These are phyloP conservation scores for Parasteatoda lunata DNA, from an alignment of 2,888 invertebrate genomes.

Conservation along the genomic window DNA sequence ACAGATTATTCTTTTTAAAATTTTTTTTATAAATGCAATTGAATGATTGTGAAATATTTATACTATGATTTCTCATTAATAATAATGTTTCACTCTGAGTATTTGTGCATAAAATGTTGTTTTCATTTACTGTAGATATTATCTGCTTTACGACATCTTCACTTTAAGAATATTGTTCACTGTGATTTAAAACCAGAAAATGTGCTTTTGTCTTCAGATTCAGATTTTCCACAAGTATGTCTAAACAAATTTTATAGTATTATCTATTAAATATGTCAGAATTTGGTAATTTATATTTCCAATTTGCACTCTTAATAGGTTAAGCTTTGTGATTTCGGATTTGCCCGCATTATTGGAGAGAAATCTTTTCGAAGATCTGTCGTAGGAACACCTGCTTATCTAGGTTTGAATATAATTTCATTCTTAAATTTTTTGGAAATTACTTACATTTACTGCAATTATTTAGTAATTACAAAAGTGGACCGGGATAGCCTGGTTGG, in stretches of 20 bases:
- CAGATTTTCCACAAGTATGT: constrained; percentile 93
- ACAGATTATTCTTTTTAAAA: too few species aligned
- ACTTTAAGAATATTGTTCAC: constrained; percentile 98
- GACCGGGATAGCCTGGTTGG: too few species aligned
- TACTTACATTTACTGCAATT: too few species aligned
- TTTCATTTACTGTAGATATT: constrained; percentile 80
- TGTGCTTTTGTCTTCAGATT: constrained; percentile 93
- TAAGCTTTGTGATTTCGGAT: constrained; percentile 99
- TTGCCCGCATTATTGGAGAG: constrained; percentile 98
- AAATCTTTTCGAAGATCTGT: constrained; percentile 97
- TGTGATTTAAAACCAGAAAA: constrained; percentile 99
- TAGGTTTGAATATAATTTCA: constrained; percentile 76
- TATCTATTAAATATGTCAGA: background rate
- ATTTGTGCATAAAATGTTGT: background rate
- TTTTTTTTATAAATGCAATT: too few species aligned
- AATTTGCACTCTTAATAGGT: constrained; percentile 74
- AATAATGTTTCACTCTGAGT: background rate
- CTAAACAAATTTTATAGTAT: background rate
- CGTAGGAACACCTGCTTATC: constrained; percentile 98
- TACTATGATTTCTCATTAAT: background rate
- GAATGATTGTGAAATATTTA: too few species aligned
- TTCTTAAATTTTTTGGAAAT: too few species aligned
- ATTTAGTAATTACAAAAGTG: too few species aligned
- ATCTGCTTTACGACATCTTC: constrained; percentile 95
- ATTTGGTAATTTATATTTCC: background rate